Evolutionary conservation across 2,888 invertebrate genomes (phyloP), one percentile per base, ranked within the genome.

Genomic region (Hermaeophaga mercurialis): DNA sequence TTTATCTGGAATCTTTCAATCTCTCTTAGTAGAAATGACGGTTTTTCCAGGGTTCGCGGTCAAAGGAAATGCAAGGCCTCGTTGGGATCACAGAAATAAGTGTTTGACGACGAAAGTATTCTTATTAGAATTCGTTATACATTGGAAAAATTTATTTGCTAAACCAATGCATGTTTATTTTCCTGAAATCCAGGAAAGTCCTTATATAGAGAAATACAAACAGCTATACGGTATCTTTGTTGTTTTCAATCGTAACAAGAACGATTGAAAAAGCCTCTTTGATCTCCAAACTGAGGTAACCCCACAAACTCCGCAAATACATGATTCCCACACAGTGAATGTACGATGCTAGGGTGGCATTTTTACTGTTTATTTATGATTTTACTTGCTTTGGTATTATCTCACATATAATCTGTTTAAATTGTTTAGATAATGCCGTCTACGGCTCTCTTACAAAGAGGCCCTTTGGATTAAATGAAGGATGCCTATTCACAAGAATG

Each of bases 81-180:
- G 17, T 14, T 28, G 45, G 48, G 44, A 52, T 52, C 34, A 17
- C 34, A 33, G 22, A 54, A 58, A 52, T 58, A 58, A 48, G 58
- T 52, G 49, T 55, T 55, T 45, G 46, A 44, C 44, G 14, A 38
- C 38, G 50, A 45, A 58, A 54, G 58, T 54, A 61, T 62, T 63
- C 60, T 56, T 56, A 59, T 60, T 59, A 60, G 48, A 55, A 60
- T 57, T 58, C 48, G 60, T 57, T 64, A 59, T 57, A 48, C 47
- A 39, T 50, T 24, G 54, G 54, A 61, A 53, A 66, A 57, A 66
- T 66, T 59, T 72, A 70, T 72, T 70, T 72, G 65, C 70, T 61
- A 59, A 65, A 50, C 65, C 56, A 61, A 65, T 66, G 66, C 62
- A 64, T 76, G 72, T 76, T 76, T 75, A 73, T 73, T 73, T 74